Percentiles rank a stretch among this genome's conserved stretches.
Conservation (phyloP, 2,797 vertebrate species). For the Apogon hyalosoma region DNA sequence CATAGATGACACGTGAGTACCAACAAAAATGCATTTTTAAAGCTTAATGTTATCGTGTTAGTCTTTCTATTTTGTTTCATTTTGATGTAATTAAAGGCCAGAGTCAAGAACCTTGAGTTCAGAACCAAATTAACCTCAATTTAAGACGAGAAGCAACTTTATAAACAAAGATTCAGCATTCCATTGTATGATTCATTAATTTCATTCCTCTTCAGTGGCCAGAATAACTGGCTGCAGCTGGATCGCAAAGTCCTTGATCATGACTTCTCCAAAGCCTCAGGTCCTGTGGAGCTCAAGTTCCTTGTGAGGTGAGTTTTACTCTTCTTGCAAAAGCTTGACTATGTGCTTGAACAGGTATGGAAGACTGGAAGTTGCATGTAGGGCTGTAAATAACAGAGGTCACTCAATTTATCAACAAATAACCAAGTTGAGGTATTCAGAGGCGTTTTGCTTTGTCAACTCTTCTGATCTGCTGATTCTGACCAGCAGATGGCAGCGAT, state of each 20-base stretch:
- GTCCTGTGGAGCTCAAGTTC: constrained; percentile 89
- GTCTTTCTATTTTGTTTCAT: background rate
- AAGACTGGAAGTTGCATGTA: too few species aligned
- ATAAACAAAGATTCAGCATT: constrained; percentile 10
- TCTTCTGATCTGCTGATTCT: background rate
- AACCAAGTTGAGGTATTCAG: background rate
- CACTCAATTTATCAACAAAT: too few species aligned
- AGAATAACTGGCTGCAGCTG: constrained; percentile 95
- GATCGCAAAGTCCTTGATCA: constrained; percentile 97
- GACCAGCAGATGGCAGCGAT: constrained; percentile 79
- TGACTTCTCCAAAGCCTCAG: constrained; percentile 91
- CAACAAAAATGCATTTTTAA: background rate
- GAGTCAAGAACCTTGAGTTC: constrained; percentile 13
- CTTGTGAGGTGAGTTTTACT: constrained; percentile 89
- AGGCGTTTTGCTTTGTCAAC: background rate
- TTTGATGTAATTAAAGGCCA: constrained; percentile 18
- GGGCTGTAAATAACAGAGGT: background rate
- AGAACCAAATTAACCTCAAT: background rate
- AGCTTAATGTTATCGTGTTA: background rate
- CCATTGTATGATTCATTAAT: constrained; percentile 40
- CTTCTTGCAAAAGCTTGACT: background rate
- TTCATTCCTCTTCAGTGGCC: constrained; percentile 84
- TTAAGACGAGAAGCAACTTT: background rate
- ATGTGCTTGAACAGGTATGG: background rate
- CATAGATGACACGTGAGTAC: constrained; percentile 93